Evolutionary conservation across 2,888 invertebrate species (phyloP).

Genomic region (Dryomyza anilis): DNA sequence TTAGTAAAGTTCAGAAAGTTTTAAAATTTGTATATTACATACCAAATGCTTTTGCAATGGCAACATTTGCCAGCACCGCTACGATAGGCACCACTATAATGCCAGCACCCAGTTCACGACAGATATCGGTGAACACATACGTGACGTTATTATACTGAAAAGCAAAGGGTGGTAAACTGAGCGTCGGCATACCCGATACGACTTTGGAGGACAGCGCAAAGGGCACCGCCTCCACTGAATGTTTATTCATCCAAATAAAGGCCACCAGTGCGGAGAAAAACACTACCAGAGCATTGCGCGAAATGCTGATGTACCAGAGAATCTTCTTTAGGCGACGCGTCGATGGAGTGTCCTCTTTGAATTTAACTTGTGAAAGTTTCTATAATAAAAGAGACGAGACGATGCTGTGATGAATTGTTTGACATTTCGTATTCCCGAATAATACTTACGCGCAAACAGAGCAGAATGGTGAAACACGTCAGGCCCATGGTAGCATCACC

Average conservation of each 20-base stretch:
- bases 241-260: slow-evolving; percentile 59
- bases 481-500: slow-evolving; percentile 72
- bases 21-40: slow-evolving; percentile 53
- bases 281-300: slow-evolving; percentile 80
- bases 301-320: slow-evolving; percentile 77
- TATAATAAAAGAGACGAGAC: slow-evolving; percentile 28
- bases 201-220: slow-evolving; percentile 71
- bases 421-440: background rate
- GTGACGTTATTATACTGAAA: slow-evolving; percentile 65
- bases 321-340: slow-evolving; percentile 62
- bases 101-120: slow-evolving; percentile 74
- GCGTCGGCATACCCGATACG: slow-evolving; percentile 71
- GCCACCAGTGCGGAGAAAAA: slow-evolving; percentile 69
- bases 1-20: background rate
- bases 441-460: slow-evolving; percentile 70
- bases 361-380: slow-evolving; percentile 48
- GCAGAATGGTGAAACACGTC: slow-evolving; percentile 69
- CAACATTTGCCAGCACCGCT: slow-evolving; percentile 84
- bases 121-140: slow-evolving; percentile 71
- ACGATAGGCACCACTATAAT: slow-evolving; percentile 82
- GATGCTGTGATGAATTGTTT: too few relatives aligned
- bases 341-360: slow-evolving; percentile 40
- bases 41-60: slow-evolving; percentile 95
- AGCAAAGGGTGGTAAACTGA: slow-evolving; percentile 73
- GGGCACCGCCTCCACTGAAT: slow-evolving; percentile 63